phyloP scores from a whole-genome alignment of 2,888 invertebrate genomes.

The Apamea crenata region DNA sequence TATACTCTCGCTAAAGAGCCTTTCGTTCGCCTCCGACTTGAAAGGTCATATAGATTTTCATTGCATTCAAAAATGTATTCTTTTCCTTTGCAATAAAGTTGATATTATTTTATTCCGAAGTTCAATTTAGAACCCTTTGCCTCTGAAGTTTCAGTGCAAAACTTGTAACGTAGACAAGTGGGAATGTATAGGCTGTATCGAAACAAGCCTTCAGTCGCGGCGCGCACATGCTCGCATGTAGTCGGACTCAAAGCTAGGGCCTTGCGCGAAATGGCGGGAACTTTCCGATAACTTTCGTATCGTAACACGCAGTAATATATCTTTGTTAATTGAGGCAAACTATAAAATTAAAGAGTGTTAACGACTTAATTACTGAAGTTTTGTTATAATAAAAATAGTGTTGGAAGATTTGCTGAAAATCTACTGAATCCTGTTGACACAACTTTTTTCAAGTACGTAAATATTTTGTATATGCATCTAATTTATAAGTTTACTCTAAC shows the following conservation, averaged over 20 bases:
- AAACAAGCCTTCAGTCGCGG: constrained; percentile 85
- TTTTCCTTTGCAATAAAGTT: constrained; percentile 11
- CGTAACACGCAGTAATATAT: constrained; percentile 70
- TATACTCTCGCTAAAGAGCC: constrained; percentile 49
- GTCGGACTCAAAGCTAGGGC: constrained; percentile 74
- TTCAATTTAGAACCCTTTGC: constrained; percentile 65
- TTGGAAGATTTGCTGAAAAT: constrained; percentile 51
- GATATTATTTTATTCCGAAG: neutral
- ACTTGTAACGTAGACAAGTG: constrained; percentile 87
- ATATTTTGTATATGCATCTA: neutral
- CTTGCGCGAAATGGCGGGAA: constrained; percentile 82
- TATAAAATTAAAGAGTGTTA: constrained; percentile 46
- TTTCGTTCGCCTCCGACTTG: constrained; percentile 34
- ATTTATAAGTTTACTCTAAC: neutral
- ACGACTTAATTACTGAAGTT: constrained; percentile 21
- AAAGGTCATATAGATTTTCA: constrained; percentile 37
- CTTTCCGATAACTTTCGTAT: constrained; percentile 84
- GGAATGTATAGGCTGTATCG: constrained; percentile 83
- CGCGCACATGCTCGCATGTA: constrained; percentile 85
- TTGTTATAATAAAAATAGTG: constrained; percentile 54
- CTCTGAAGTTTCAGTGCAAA: constrained; percentile 72
- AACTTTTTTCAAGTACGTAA: constrained; percentile 58
- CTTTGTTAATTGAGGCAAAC: constrained; percentile 43
- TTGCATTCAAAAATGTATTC: constrained; percentile 9
- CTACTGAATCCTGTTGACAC: constrained; percentile 21